Conservation (phyloP, 2,888 invertebrate genomes). For the Neuroscelio doddi region DNA sequence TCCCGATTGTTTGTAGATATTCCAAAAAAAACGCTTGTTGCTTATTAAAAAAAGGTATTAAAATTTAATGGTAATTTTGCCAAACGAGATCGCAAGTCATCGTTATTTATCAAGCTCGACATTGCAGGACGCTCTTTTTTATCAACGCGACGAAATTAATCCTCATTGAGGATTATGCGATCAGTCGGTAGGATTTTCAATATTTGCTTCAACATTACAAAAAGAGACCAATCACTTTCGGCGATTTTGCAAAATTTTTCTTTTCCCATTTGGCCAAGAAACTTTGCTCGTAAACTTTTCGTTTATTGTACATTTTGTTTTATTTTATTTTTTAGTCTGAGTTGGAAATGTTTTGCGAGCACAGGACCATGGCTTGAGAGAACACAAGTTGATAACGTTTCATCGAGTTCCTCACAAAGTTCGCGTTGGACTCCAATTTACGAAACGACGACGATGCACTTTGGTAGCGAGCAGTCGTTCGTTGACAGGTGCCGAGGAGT, state of each 20-base stretch:
- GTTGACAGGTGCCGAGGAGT: background rate
- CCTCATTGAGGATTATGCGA: conserved; percentile 5
- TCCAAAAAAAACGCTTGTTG: background rate
- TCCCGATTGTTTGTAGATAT: background rate
- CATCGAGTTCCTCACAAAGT: background rate
- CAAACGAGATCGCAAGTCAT: background rate
- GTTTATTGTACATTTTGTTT: too few relatives aligned
- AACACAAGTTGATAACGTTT: background rate
- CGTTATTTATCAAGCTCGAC: conserved; percentile 8
- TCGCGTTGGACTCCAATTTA: background rate
- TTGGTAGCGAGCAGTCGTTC: conserved; percentile 3
- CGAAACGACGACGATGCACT: background rate
- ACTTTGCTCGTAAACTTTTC: background rate
- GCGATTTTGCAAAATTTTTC: background rate
- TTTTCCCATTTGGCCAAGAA: background rate
- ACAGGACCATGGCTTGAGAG: background rate
- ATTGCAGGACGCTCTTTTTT: conserved; percentile 5
- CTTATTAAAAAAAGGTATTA: background rate
- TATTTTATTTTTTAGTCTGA: too few relatives aligned
- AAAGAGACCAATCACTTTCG: background rate
- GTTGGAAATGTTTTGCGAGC: too few relatives aligned
- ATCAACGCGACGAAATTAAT: conserved; percentile 1
- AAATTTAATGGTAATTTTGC: background rate
- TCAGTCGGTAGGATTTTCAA: conserved; percentile 11
- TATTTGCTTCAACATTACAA: conserved; percentile 7